Percentiles rank a stretch among this genome's conserved stretches.
Conservation (phyloP, 2,113 vertebrate genomes). For the Orycteropus afer region DNA sequence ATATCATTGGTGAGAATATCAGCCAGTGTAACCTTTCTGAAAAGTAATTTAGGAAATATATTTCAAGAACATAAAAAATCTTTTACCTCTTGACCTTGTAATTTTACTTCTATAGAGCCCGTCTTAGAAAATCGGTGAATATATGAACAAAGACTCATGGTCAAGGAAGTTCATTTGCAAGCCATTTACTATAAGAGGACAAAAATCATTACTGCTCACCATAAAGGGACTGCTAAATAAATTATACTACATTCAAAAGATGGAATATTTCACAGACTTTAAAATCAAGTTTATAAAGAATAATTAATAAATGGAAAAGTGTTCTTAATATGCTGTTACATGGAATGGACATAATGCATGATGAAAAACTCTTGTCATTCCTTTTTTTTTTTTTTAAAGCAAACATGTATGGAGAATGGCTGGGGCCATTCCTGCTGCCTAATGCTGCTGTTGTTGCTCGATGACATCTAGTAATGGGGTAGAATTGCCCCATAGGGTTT, state of each 20-base stretch:
- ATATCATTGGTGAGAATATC: background rate
- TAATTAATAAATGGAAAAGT: background rate
- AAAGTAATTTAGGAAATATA: conserved; percentile 69
- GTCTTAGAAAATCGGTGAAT: conserved; percentile 61
- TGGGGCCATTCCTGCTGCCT: background rate
- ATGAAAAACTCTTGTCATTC: background rate
- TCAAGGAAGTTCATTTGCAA: conserved; percentile 54
- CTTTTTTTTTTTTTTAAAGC: background rate
- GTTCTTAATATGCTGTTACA: background rate
- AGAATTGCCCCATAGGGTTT: too few species aligned
- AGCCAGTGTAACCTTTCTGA: conserved; percentile 54
- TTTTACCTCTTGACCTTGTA: conserved; percentile 60
- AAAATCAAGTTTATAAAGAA: background rate
- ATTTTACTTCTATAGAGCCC: conserved; percentile 58
- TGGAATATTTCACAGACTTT: background rate
- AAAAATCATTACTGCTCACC: conserved; percentile 42
- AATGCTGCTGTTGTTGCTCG: background rate
- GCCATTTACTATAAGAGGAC: conserved; percentile 41
- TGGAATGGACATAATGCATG: background rate
- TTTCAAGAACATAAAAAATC: conserved; percentile 67
- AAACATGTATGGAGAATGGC: background rate
- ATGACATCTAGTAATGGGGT: too few species aligned
- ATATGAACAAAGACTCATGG: conserved; percentile 52
- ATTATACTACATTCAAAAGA: background rate
- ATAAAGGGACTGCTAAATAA: conserved; percentile 52